Conservation (phyloP, 2,113 vertebrate genomes). For the Isichthys henryi region DNA sequence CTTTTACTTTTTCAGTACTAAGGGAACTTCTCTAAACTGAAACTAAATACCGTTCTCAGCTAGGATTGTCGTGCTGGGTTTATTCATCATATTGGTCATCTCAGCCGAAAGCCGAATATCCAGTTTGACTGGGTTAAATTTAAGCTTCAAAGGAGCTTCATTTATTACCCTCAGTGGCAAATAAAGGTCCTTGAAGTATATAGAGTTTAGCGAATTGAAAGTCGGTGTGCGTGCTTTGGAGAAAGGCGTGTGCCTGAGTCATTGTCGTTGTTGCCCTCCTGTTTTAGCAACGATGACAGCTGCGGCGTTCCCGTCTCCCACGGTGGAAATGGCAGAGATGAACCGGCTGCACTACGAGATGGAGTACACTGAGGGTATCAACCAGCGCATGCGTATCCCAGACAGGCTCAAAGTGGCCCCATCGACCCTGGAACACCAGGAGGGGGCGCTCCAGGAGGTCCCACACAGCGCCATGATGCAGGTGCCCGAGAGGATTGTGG, state of each 20-base stretch:
- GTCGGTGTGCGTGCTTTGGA: neutral
- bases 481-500: constrained; percentile 88
- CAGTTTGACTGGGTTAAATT: neutral
- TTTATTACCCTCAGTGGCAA: neutral
- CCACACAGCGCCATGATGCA: constrained; percentile 81
- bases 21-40: neutral
- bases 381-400: constrained; percentile 91
- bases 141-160: neutral
- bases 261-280: neutral
- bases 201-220: neutral
- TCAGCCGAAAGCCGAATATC: neutral
- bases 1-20: neutral
- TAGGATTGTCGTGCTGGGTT: neutral
- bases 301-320: constrained; percentile 80
- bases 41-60: neutral
- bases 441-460: constrained; percentile 51
- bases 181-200: neutral
- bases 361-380: constrained; percentile 95
- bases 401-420: constrained; percentile 87
- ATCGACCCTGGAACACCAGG: constrained; percentile 58
- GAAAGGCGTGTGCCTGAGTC: neutral
- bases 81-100: neutral
- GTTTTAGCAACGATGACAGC: constrained; percentile 65
- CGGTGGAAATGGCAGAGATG: constrained; percentile 89
- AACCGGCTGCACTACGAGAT: constrained; percentile 93